A percentile compares a stretch with the other conserved stretches of the same genome.
These are phyloP conservation scores for Melangyna quadrimaculata DNA, from an alignment of 2,888 invertebrate species.

Conservation along the genomic window DNA sequence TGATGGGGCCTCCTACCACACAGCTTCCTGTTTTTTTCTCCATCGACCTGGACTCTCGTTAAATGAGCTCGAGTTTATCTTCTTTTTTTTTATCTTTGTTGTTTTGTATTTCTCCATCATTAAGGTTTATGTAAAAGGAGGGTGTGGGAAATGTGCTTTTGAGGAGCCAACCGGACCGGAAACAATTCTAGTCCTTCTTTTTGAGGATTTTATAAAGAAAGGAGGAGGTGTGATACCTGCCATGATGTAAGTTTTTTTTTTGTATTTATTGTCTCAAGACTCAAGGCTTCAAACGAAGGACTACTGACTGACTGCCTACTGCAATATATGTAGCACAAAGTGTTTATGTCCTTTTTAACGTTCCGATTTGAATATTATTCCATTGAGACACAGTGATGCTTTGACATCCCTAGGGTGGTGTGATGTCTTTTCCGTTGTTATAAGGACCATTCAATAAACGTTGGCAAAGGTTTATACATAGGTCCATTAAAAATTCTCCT, in stretches of 20 bases:
- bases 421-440: background rate
- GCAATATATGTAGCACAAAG: constrained; percentile 33
- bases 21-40: background rate
- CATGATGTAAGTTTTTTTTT: background rate
- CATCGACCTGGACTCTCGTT: constrained; percentile 13
- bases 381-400: background rate
- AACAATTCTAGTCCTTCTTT: background rate
- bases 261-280: background rate
- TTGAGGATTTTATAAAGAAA: background rate
- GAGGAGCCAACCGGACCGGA: constrained; percentile 1
- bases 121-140: constrained; percentile 35
- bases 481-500: constrained; percentile 32
- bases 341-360: constrained; percentile 49
- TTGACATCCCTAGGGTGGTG: background rate
- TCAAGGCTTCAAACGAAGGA: constrained; percentile 28
- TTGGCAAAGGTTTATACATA: background rate
- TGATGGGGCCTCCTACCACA: background rate
- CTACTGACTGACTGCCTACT: constrained; percentile 3
- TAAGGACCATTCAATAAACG: background rate
- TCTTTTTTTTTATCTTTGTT: constrained; percentile 44
- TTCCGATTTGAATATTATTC: constrained; percentile 40
- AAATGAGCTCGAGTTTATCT: constrained; percentile 53
- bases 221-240: constrained; percentile 1
- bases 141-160: background rate
- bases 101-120: constrained; percentile 56